Conservation (phyloP, 2,797 vertebrate genomes). For the Mastacembelus armatus region DNA sequence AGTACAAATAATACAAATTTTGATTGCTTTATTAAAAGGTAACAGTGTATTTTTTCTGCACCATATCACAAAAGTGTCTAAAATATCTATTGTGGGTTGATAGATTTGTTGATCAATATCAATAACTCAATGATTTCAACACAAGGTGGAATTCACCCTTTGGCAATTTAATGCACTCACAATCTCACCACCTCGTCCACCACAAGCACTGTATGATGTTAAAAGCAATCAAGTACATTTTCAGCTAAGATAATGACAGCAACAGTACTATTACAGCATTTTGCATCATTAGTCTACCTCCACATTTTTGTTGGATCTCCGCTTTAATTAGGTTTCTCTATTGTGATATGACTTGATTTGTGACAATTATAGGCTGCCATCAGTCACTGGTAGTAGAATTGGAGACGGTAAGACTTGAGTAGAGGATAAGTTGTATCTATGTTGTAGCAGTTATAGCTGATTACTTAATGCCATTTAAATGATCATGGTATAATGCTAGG, state of each 20-base stretch:
- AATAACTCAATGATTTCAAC: conserved; percentile 59
- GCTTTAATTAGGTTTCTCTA: conserved; percentile 30
- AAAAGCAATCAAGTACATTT: conserved; percentile 16
- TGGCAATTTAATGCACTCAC: no score
- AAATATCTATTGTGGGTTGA: conserved; percentile 46
- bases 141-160: no score
- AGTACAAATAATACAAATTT: conserved; percentile 12
- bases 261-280: conserved; percentile 18
- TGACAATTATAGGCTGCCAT: conserved; percentile 37
- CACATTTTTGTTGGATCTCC: conserved; percentile 9
- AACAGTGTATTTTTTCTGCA: conserved; percentile 23
- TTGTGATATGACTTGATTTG: conserved; percentile 28
- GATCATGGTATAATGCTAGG: conserved; percentile 23
- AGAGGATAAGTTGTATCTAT: conserved; percentile 30
- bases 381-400: conserved; percentile 28
- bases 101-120: conserved; percentile 60
- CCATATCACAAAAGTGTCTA: conserved; percentile 26
- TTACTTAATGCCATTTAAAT: conserved; percentile 40
- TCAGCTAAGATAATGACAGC: conserved; percentile 12
- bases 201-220: not conserved
- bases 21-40: conserved; percentile 38
- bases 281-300: conserved; percentile 22
- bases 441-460: conserved; percentile 26
- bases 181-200: conserved; percentile 1
- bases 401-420: conserved; percentile 15